phyloP scores from a whole-genome alignment of 2,113 vertebrate species.

The Phrynosoma platyrhinos region DNA sequence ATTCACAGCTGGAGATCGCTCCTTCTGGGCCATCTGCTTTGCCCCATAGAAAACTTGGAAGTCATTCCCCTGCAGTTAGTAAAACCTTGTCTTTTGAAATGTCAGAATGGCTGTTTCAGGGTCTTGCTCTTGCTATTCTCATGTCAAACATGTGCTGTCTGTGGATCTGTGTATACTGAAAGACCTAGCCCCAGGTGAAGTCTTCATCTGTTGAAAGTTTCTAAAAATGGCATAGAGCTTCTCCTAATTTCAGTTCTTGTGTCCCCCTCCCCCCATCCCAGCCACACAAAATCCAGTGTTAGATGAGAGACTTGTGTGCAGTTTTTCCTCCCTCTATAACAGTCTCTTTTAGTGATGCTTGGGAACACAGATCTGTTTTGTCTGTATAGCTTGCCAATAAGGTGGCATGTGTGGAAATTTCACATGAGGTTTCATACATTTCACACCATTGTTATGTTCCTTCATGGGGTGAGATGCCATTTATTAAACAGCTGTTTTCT shows the following conservation, averaged over 20 bases:
- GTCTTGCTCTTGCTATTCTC: too few relatives aligned
- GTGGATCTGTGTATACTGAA: background rate
- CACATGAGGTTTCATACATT: background rate
- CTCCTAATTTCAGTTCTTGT: conserved; percentile 37
- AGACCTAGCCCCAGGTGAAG: background rate
- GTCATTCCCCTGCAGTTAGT: too few relatives aligned
- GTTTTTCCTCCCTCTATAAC: conserved; percentile 1
- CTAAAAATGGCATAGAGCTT: background rate
- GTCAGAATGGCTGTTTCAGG: too few relatives aligned
- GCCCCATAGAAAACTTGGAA: too few relatives aligned
- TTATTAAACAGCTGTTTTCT: conserved; percentile 60
- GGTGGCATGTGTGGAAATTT: background rate
- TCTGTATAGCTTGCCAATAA: background rate
- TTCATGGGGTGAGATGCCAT: conserved; percentile 41
- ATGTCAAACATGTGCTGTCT: background rate
- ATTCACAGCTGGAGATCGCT: too few relatives aligned
- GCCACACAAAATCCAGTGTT: conserved; percentile 47
- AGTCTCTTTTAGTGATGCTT: background rate
- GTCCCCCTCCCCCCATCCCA: background rate
- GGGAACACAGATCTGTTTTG: background rate
- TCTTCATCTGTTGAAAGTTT: background rate
- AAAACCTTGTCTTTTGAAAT: too few relatives aligned
- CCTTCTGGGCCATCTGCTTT: too few relatives aligned
- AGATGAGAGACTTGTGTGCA: conserved; percentile 34
- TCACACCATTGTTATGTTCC: conserved; percentile 15